Evolutionary conservation across 2,888 invertebrate genomes (phyloP).

Genomic region (Hololepta plana): DNA sequence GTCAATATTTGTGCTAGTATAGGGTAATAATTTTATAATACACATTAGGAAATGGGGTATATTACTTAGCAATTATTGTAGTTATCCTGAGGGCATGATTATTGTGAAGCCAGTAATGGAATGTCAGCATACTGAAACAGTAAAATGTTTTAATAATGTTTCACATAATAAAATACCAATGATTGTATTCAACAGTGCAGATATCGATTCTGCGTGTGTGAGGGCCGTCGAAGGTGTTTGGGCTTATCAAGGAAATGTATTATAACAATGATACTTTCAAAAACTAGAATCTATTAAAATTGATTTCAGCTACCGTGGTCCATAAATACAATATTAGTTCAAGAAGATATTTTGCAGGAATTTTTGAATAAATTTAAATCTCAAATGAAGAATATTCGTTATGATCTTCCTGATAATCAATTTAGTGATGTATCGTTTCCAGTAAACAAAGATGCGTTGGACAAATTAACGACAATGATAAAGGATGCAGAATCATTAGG

Average conservation of each 20-base stretch:
- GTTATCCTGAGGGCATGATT: no score
- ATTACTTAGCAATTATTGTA: no score
- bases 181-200: conserved; percentile 34
- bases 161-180: conserved; percentile 21
- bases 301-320: conserved; percentile 26
- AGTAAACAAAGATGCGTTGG: no score
- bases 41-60: no score
- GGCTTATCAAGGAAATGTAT: conserved; percentile 27
- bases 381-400: conserved; percentile 18
- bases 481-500: no score
- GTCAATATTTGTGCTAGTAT: no score
- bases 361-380: conserved; percentile 28
- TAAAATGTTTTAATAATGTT: conserved; percentile 6
- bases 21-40: no score
- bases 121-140: no score
- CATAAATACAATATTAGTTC: conserved; percentile 30
- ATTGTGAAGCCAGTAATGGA: no score
- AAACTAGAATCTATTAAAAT: background rate
- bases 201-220: conserved; percentile 35
- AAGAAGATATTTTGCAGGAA: conserved; percentile 30
- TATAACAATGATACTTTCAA: conserved; percentile 2
- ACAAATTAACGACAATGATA: no score
- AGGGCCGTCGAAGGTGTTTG: conserved; percentile 31
- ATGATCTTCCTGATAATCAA: no score
- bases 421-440: no score